Evolutionary conservation across 1,140 invertebrate genomes (phyloP), one percentile per base, ranked within the genome.

Genomic region (Bicyclus anynana): DNA sequence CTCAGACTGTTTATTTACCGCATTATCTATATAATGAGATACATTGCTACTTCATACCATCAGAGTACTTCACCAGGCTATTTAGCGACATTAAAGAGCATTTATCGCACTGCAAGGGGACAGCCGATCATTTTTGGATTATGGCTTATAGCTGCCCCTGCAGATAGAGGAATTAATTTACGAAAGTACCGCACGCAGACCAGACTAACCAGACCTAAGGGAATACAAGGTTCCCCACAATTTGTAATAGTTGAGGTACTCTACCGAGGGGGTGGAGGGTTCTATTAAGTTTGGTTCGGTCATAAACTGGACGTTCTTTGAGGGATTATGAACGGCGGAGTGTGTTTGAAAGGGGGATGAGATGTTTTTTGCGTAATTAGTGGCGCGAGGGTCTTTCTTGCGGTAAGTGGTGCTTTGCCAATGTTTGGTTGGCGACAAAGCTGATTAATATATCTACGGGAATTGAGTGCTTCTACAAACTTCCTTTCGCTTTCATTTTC

Each of bases 341-440:
- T 71, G 68, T 75, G 66, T 74, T 74, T 73, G 72, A 65, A 44
- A 66, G 51, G 72, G 72, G 76, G 72, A 65, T 65, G 70, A 70
- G 74, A 82, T 76, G 80, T 84, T 86, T 60, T 82, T 87, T 87
- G 77, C 77, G 74, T 87, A 87, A 84, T 87, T 83, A 83, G 77
- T 82, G 70, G 69, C 59, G 62, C 60, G 60, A 59, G 54, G 56
- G 61, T 59, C 57, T 76, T 76, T 74, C 72, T 74, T 77, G 69
- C 14, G 52, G 53, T 72, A 71, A 76, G 72, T 62, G 63, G 62
- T 65, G 57, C 62, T 65, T 66, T 44, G 10, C 20, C 47, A 54
- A 60, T 60, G 58, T 60, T 60, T 60, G 58, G 35, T 37, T 53
- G 52, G 51, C 14, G 52, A 59, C 37, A 60, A 69, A 66, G 53